Evolutionary conservation across 1,140 invertebrate species (phyloP).

Genomic region (Hycleus cichorii): DNA sequence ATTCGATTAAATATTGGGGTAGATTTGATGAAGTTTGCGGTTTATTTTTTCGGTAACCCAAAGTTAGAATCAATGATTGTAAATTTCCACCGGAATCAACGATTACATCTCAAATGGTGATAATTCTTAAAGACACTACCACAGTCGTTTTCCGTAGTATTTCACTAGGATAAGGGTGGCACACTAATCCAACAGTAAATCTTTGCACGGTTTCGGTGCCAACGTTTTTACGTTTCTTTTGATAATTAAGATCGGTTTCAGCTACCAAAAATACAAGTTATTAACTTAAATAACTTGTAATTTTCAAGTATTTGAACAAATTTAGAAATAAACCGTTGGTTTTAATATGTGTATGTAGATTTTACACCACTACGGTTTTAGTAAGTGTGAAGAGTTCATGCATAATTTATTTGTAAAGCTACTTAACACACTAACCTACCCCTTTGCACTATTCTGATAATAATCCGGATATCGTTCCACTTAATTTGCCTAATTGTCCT

Average conservation of each 20-base stretch:
- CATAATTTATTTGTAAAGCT: conserved; percentile 29
- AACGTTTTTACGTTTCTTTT: background rate
- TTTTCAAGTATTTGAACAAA: too few species aligned
- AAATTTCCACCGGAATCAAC: too few species aligned
- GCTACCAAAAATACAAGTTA: background rate
- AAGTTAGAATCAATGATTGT: too few species aligned
- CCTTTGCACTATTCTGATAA: conserved; percentile 5
- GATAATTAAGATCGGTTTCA: conserved; percentile 2
- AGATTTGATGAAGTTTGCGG: too few species aligned
- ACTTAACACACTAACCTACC: conserved; percentile 12
- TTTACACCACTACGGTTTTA: background rate
- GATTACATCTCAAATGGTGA: too few species aligned
- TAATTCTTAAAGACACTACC: too few species aligned
- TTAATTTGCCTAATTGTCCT: conserved; percentile 16
- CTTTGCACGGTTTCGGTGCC: background rate
- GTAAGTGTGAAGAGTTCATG: conserved; percentile 18
- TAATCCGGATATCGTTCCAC: conserved; percentile 12
- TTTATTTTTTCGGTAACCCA: too few species aligned
- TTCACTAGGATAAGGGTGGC: background rate
- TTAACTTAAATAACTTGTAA: too few species aligned
- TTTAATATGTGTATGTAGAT: background rate
- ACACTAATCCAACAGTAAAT: conserved; percentile 7
- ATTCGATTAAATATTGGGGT: too few species aligned
- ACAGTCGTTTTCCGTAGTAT: too few species aligned
- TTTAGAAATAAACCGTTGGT: background rate